Conservation (phyloP, 1,140 invertebrate genomes). For the Lepidurus apus region DNA sequence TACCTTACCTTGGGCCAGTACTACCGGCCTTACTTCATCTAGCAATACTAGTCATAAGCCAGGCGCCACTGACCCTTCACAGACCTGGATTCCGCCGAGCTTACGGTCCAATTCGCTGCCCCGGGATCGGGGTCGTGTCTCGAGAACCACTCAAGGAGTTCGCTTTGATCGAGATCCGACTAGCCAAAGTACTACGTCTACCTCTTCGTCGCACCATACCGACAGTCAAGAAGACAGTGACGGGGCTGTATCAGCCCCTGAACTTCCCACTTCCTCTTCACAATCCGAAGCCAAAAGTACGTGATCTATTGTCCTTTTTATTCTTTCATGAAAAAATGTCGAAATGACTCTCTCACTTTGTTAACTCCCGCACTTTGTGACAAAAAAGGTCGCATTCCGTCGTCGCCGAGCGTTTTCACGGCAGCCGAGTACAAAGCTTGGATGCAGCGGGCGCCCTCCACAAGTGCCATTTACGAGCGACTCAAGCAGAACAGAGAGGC, state of each 20-base stretch:
- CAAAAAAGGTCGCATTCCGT: background rate
- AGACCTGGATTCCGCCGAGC: slow-evolving; percentile 32
- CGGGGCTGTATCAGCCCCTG: slow-evolving; percentile 72
- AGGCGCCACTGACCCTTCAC: slow-evolving; percentile 36
- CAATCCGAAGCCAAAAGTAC: background rate
- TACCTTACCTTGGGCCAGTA: slow-evolving; percentile 24
- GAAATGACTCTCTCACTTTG: too few species aligned
- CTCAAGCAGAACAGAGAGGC: slow-evolving; percentile 60
- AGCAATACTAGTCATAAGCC: slow-evolving; percentile 32
- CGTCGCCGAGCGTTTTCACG: slow-evolving; percentile 70
- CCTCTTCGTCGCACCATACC: slow-evolving; percentile 44
- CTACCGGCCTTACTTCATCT: slow-evolving; percentile 23
- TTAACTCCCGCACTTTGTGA: background rate
- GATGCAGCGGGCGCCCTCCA: slow-evolving; percentile 81
- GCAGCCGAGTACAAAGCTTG: slow-evolving; percentile 85
- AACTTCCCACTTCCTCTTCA: slow-evolving; percentile 47
- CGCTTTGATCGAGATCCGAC: slow-evolving; percentile 45
- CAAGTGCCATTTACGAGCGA: slow-evolving; percentile 84
- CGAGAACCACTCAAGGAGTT: slow-evolving; percentile 45
- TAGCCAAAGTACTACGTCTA: slow-evolving; percentile 36
- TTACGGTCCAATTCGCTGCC: slow-evolving; percentile 59
- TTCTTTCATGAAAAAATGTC: too few species aligned
- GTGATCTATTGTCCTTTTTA: too few species aligned
- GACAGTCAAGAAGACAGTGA: slow-evolving; percentile 69
- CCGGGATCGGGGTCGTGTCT: slow-evolving; percentile 59